phyloP scores from a whole-genome alignment of 2,888 invertebrate species.

The Caenorhabditis panamensis region DNA sequence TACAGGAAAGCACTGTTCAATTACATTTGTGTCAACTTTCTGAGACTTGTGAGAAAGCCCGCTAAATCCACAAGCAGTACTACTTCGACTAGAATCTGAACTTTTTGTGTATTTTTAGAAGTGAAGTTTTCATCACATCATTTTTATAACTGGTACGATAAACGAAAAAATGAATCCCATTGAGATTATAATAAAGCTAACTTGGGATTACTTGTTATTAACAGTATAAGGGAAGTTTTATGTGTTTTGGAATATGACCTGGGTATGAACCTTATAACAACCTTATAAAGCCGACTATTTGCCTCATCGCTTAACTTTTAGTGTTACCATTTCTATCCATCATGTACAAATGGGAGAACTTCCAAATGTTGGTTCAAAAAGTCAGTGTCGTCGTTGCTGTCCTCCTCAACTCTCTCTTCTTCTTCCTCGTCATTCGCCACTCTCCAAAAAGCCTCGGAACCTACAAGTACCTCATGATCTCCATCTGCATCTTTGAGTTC shows the following conservation, averaged over 20 bases:
- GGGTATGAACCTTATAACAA: no score
- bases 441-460: slow-evolving; percentile 10
- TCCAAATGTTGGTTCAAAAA: neutral
- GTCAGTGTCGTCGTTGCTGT: slow-evolving; percentile 4
- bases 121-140: no score
- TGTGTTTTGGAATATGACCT: no score
- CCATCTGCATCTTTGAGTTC: slow-evolving; percentile 9
- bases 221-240: no score
- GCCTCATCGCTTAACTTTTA: no score
- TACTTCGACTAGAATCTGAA: no score
- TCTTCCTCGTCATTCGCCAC: neutral
- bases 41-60: neutral
- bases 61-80: neutral
- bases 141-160: no score
- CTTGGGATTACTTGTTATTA: no score
- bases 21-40: neutral
- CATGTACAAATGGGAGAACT: slow-evolving; percentile 2
- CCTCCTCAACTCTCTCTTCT: slow-evolving; percentile 3
- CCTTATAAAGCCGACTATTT: no score
- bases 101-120: no score
- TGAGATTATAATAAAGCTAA: no score
- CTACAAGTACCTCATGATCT: slow-evolving; percentile 20
- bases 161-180: no score
- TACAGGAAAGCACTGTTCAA: slow-evolving; percentile 16
- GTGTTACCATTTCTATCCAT: neutral